phyloP scores from a whole-genome alignment of 2,888 invertebrate genomes.

The Ditula angustiorana region DNA sequence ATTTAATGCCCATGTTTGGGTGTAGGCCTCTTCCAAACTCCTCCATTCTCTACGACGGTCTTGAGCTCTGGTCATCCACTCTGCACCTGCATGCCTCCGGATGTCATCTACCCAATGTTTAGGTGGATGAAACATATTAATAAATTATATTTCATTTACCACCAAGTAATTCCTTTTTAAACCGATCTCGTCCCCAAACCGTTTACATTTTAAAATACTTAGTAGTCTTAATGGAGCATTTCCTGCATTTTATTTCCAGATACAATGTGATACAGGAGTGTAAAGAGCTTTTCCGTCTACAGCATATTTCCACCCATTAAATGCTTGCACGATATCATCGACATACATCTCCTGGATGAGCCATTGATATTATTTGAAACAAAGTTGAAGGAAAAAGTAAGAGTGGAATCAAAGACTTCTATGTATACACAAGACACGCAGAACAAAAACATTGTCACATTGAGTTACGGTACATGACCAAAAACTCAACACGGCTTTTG shows the following conservation, averaged over 20 bases:
- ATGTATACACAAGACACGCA: too few relatives aligned
- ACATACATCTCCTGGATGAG: neutral
- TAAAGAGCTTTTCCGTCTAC: slow-evolving; percentile 22
- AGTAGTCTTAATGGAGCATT: slow-evolving; percentile 32
- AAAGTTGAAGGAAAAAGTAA: neutral
- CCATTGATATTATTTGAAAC: neutral
- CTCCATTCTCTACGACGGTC: too few relatives aligned
- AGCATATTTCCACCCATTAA: slow-evolving; percentile 32
- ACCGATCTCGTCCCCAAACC: neutral
- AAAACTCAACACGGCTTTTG: too few relatives aligned
- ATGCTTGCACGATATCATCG: slow-evolving; percentile 12
- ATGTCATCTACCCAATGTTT: too few relatives aligned
- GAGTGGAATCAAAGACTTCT: too few relatives aligned
- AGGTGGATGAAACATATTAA: too few relatives aligned
- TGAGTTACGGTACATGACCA: too few relatives aligned
- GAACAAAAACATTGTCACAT: too few relatives aligned
- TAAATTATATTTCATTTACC: neutral
- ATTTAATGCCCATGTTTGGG: too few relatives aligned
- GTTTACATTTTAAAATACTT: slow-evolving; percentile 28
- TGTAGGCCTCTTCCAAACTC: too few relatives aligned
- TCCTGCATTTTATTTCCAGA: slow-evolving; percentile 32
- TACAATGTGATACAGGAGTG: slow-evolving; percentile 27
- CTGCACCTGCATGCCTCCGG: too few relatives aligned
- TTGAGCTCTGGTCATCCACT: too few relatives aligned
- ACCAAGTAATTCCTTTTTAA: neutral